Evolutionary conservation across 2,113 vertebrate species (phyloP), one percentile per base, ranked within the genome.

Genomic region (Todiramphus chloris): DNA sequence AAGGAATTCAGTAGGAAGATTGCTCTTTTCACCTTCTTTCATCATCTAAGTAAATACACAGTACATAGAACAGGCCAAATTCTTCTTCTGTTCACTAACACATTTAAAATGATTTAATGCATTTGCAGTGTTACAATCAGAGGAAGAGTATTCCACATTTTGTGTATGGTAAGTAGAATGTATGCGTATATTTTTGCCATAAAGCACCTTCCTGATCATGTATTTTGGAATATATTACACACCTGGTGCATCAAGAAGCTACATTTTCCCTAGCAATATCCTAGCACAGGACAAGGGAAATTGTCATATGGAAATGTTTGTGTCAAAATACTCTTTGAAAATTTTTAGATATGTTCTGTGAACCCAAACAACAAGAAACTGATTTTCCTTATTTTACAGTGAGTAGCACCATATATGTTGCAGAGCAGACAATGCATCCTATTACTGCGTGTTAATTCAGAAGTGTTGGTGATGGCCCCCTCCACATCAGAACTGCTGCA

Each of bases 1-100:
- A 81, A 69, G 58, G 60, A 64, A 44, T 87, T 83, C 80, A 87
- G 62, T 46, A 74, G 62, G 74, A 90, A 93, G 56, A 74, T 64
- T 87, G 79, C 51, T 91, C 78, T 70, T 94, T 95, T 94, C 93
- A 82, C 79, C 70, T 95, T 67, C 37, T 41, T 96, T 75, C 51
- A 72, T 35, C 67, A 37, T 21, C 24, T 50, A 81, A 87, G 23
- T 87, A 86, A 94, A 83, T 59, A 62, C 48, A 53, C 9, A 3
- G 43, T 18, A 39, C 50, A 66, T 35, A 48, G 50, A 89, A 68
- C 5, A 73, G 37, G 21, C 63, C n/a, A 90, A 58, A 84, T 67
- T 87, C 33, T 68, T 87, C 33, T 72, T 68, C 43, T 87, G 5
- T 72, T 85, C 46, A 18, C 4, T 48, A 58, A n/a, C 30, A 80